phyloP scores from a whole-genome alignment of 1,140 invertebrate species.

The Papilio xuthus region DNA sequence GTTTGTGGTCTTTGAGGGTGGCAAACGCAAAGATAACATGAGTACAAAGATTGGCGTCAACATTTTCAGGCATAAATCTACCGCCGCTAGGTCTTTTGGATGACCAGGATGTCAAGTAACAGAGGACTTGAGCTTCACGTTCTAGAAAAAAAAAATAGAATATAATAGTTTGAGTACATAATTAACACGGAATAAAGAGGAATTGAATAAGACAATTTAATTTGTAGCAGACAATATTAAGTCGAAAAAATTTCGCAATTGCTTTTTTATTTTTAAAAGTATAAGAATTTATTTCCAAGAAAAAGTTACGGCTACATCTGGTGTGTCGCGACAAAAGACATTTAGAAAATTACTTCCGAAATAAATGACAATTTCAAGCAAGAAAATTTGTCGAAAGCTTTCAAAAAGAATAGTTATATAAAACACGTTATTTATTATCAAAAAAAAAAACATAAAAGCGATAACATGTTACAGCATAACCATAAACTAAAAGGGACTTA shows the following conservation, averaged over 20 bases:
- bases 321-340: not conserved
- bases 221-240: not conserved
- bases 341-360: slow-evolving; percentile 14
- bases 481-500: slow-evolving; percentile 50
- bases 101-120: slow-evolving; percentile 97
- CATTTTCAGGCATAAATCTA: slow-evolving; percentile 93
- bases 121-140: slow-evolving; percentile 92
- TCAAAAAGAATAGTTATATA: slow-evolving; percentile 41
- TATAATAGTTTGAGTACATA: not conserved
- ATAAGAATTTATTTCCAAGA: not conserved
- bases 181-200: not conserved
- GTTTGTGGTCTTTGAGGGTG: slow-evolving; percentile 91
- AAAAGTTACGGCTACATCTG: not conserved
- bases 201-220: not conserved
- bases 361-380: not conserved
- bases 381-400: slow-evolving; percentile 36
- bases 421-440: slow-evolving; percentile 58
- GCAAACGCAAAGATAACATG: slow-evolving; percentile 97
- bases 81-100: slow-evolving; percentile 92
- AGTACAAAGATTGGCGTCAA: slow-evolving; percentile 94
- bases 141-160: slow-evolving; percentile 79
- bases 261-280: not conserved
- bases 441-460: slow-evolving; percentile 52
- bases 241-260: not conserved
- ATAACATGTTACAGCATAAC: slow-evolving; percentile 66